Evolutionary conservation across 2,797 vertebrate species (phyloP).

Genomic region (Pempheris klunzingeri): DNA sequence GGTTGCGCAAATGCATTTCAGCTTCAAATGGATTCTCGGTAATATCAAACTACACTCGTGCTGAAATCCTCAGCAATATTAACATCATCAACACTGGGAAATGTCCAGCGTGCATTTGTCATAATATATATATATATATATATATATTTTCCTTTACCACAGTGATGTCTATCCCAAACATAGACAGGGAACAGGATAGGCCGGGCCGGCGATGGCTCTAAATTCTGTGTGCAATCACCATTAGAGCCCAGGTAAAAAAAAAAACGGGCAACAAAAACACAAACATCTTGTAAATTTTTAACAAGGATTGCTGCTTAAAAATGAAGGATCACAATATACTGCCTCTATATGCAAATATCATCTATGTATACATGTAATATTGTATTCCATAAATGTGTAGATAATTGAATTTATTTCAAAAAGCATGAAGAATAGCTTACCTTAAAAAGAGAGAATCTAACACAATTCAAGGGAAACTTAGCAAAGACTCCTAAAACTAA

Average conservation of each 20-base stretch:
- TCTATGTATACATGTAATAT: slow-evolving; percentile 84
- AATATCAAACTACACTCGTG: slow-evolving; percentile 53
- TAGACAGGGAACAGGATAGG: slow-evolving; percentile 77
- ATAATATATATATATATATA: slow-evolving; percentile 9
- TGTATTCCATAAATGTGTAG: slow-evolving; percentile 84
- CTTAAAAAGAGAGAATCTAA: slow-evolving; percentile 84
- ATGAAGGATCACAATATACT: slow-evolving; percentile 83
- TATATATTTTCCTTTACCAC: slow-evolving; percentile 73
- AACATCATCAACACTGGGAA: slow-evolving; percentile 58
- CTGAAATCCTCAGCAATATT: slow-evolving; percentile 60
- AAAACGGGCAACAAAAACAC: slow-evolving; percentile 68
- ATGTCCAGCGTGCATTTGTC: slow-evolving; percentile 47
- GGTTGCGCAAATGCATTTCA: slow-evolving; percentile 82
- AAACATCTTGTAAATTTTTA: slow-evolving; percentile 57
- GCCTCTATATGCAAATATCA: slow-evolving; percentile 84
- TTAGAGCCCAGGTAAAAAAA: slow-evolving; percentile 70
- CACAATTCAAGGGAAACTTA: slow-evolving; percentile 85
- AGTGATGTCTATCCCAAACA: slow-evolving; percentile 83
- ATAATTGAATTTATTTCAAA: slow-evolving; percentile 78
- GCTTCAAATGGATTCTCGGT: slow-evolving; percentile 52
- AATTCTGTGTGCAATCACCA: slow-evolving; percentile 80
- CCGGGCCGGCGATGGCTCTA: slow-evolving; percentile 77
- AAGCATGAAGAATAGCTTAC: slow-evolving; percentile 83
- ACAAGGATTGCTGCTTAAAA: slow-evolving; percentile 74
- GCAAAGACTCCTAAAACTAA: slow-evolving; percentile 83